Conservation (phyloP, 1,140 invertebrate species). For the Hylaeus anthracinus region DNA sequence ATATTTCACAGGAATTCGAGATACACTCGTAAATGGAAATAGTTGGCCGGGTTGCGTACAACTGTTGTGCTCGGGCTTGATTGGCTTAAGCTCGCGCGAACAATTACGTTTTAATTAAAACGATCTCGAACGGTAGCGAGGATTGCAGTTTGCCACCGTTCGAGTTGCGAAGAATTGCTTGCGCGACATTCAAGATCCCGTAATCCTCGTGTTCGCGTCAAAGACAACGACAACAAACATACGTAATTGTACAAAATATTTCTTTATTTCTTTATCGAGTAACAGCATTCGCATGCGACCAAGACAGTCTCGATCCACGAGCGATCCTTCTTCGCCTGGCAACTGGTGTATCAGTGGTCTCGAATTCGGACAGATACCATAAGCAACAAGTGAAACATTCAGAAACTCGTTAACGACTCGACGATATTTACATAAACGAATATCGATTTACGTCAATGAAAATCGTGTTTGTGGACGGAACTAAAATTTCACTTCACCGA, state of each 20-base stretch:
- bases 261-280: too few relatives aligned
- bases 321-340: neutral
- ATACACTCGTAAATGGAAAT: conserved; percentile 25
- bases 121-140: conserved; percentile 1
- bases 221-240: neutral
- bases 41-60: neutral
- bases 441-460: too few relatives aligned
- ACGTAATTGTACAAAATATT: neutral
- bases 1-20: conserved; percentile 10
- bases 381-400: conserved; percentile 44
- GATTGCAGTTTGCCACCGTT: neutral
- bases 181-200: too few relatives aligned
- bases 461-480: too few relatives aligned
- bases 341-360: neutral
- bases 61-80: neutral
- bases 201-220: too few relatives aligned
- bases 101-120: conserved; percentile 47
- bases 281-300: too few relatives aligned
- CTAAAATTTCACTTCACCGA: too few relatives aligned
- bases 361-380: neutral
- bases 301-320: neutral
- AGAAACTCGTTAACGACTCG: conserved; percentile 15
- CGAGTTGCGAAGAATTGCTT: conserved; percentile 12
- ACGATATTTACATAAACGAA: neutral
- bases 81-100: neutral